Base-by-base conservation (phyloP, 2,113 vertebrate species). In the Montifringilla adamsi region DNA sequence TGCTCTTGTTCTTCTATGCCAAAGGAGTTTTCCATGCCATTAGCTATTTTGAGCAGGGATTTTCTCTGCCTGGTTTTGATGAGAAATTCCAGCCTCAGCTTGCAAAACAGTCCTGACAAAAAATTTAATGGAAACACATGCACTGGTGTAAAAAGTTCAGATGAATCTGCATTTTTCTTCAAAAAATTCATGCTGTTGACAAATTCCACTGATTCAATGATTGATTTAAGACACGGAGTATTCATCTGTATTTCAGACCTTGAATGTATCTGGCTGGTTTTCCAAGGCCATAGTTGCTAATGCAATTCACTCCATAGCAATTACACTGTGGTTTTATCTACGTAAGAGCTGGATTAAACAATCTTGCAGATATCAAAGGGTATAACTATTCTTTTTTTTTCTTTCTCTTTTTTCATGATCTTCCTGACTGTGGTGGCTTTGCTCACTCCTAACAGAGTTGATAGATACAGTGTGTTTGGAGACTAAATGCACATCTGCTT, bases 251-350 rank as follows among this genome's bases (percentile, higher is more conserved):
- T 52, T 93, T 94, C 85, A 93, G 68, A 60, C 52, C 76, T 95
- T 92, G 73, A 90, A 52, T 68, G 11, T 64, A 72, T 90, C 83
- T 96, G 92, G 85, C 83, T 92, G 76, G 41, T 60, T 95, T 96
- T 96, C 92, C 90, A 95, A 96, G 94, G 86, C 90, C 56, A 15
- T 26, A 30, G 44, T 30, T 95, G 68, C 15, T 93, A 93, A 96
- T 84, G 76, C 64, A 92, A 30, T 81, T 94, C 80, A 84, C 94
- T 90, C 44, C 37, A 43, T 58, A 87, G 87, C 68, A 96, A 95
- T 96, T 95, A 94, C 35, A 28, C 22, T 80, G 90, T 90, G 95
- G 90, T 95, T 96, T 95, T 75, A 92, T 82, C 73, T 89, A 41
- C 16, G 13, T 84, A 95, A 94, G 80, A 89, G 41, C n/a, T 60